These are phyloP conservation scores for Bungarus multicinctus DNA, from an alignment of 2,113 vertebrate genomes.

Conservation along the genomic window DNA sequence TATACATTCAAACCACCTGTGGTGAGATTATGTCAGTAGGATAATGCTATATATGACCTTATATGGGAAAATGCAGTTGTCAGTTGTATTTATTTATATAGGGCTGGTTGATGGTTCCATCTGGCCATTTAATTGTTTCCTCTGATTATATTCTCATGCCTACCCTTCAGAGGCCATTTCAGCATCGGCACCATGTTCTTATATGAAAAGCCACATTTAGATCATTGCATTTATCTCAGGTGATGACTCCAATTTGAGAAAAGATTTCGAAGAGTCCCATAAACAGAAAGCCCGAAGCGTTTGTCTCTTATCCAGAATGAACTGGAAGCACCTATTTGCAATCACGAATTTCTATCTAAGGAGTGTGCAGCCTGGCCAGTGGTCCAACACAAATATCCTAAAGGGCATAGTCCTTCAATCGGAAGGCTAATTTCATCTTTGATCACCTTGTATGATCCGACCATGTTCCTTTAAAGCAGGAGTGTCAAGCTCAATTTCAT, in stretches of 20 bases:
- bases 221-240: background rate
- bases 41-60: background rate
- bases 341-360: background rate
- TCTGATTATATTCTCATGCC: background rate
- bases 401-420: background rate
- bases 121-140: background rate
- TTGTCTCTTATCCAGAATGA: background rate
- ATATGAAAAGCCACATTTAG: background rate
- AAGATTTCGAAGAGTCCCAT: background rate
- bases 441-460: background rate
- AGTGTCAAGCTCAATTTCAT: no score
- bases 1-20: background rate
- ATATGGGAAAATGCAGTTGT: background rate
- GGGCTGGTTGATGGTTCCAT: slow-evolving; percentile 4
- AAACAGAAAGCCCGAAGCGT: background rate
- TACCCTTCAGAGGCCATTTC: background rate
- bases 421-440: background rate
- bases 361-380: background rate
- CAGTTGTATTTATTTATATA: background rate
- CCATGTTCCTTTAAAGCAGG: background rate
- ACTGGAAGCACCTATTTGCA: background rate
- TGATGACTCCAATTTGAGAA: background rate
- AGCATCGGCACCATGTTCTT: background rate
- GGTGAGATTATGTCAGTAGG: background rate
- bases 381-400: background rate